A percentile compares a stretch with the other conserved stretches of the same genome.
Conservation (phyloP, 2,113 vertebrate species). For the Hipposideros armiger region DNA sequence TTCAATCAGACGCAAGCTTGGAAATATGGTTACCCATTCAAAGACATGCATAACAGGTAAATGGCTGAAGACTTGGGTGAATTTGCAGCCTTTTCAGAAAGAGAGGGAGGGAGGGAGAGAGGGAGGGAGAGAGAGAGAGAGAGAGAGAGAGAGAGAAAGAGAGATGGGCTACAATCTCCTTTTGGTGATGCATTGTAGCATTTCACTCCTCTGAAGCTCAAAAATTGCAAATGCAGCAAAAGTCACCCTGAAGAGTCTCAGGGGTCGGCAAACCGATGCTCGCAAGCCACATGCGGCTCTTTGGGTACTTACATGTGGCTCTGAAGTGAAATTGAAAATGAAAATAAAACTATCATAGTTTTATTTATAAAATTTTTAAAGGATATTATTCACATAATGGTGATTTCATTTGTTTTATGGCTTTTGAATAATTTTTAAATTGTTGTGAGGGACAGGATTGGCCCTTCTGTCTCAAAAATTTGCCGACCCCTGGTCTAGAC, state of each 20-base stretch:
- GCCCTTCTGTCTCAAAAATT: no score
- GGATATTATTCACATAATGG: no score
- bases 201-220: not conserved
- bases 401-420: no score
- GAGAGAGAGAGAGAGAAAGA: not conserved
- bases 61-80: not conserved
- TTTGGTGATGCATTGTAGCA: not conserved
- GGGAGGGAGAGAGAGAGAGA: not conserved
- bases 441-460: no score
- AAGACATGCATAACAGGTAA: constrained; percentile 63
- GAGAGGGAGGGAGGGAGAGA: not conserved
- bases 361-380: no score
- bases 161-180: not conserved
- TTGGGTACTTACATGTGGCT: no score
- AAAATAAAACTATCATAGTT: no score
- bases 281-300: no score
- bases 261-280: no score
- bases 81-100: not conserved
- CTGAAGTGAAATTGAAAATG: no score
- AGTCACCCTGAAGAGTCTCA: not conserved
- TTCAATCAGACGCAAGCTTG: constrained; percentile 34
- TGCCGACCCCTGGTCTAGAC: not conserved
- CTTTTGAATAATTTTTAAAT: no score
- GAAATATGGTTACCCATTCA: constrained; percentile 88
- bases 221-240: not conserved